Conservation (phyloP, 1,140 invertebrate species). For the Eueides isabella region DNA sequence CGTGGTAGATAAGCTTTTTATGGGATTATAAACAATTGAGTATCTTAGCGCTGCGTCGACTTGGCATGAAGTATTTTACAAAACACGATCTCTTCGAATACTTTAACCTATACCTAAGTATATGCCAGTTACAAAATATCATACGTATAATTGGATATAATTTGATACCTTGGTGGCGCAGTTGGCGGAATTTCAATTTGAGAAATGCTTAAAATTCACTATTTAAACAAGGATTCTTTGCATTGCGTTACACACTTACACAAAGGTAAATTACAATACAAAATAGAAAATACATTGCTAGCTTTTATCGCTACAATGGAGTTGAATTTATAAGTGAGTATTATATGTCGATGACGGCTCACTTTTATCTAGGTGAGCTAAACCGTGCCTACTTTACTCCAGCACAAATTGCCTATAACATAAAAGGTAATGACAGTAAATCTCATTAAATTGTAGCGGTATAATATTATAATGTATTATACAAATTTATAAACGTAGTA, state of each 20-base stretch:
- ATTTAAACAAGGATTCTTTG: too few species aligned
- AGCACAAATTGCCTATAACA: conserved; percentile 12
- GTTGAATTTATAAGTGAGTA: not conserved
- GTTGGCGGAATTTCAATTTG: not conserved
- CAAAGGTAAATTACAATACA: not conserved
- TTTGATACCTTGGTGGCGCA: not conserved
- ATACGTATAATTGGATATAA: not conserved
- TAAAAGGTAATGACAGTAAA: conserved; percentile 12
- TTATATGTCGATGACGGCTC: not conserved
- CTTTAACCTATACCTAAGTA: too few species aligned
- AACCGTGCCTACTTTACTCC: not conserved
- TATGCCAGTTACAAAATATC: not conserved
- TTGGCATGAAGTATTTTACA: not conserved
- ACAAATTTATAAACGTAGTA: not conserved
- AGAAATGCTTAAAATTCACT: too few species aligned
- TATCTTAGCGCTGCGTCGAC: not conserved
- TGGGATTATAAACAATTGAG: conserved; percentile 7
- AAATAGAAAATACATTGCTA: not conserved
- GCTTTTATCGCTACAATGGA: not conserved
- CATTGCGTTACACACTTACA: not conserved
- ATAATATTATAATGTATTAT: not conserved
- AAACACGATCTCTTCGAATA: too few species aligned
- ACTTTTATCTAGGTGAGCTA: not conserved
- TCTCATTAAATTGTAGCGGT: conserved; percentile 12
- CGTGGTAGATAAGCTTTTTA: conserved; percentile 19